Conservation (phyloP, 2,888 invertebrate genomes). For the Drosophila macrospina region DNA sequence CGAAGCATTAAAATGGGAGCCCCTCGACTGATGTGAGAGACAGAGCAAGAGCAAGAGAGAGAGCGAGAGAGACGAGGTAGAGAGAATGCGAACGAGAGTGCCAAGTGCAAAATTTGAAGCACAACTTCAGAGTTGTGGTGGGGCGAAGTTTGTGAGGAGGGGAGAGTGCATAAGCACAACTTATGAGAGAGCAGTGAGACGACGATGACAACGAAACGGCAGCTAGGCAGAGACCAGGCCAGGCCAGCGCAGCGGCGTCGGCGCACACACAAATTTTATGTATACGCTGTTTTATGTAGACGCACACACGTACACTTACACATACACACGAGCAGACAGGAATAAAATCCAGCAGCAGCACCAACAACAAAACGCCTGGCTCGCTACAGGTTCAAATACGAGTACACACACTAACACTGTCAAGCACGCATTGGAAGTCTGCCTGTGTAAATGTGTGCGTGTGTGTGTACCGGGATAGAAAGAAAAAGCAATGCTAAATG, state of each 20-base stretch:
- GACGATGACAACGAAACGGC: constrained; percentile 56
- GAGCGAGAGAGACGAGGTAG: constrained; percentile 16
- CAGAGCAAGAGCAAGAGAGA: constrained; percentile 28
- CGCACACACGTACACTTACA: constrained; percentile 31
- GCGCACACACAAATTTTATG: constrained; percentile 81
- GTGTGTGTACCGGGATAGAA: constrained; percentile 55
- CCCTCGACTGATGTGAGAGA: constrained; percentile 24
- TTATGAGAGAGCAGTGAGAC: constrained; percentile 60
- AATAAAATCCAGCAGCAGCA: constrained; percentile 67
- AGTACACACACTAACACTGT: constrained; percentile 45
- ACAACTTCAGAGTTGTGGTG: constrained; percentile 64
- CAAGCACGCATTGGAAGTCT: constrained; percentile 54
- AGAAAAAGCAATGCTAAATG: constrained; percentile 73
- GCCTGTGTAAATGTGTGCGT: constrained; percentile 26
- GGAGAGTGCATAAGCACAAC: constrained; percentile 65
- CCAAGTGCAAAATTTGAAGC: constrained; percentile 78
- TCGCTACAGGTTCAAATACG: constrained; percentile 73
- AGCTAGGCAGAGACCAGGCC: constrained; percentile 53
- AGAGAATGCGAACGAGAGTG: constrained; percentile 54
- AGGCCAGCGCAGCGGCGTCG: constrained; percentile 69
- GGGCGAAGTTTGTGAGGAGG: neutral
- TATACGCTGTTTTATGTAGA: constrained; percentile 77
- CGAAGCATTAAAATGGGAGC: constrained; percentile 59
- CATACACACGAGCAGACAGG: constrained; percentile 55
- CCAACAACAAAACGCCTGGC: constrained; percentile 60